Base-by-base conservation (phyloP, 64 coral and sea anemone species). In the Platygyra sinensis region DNA sequence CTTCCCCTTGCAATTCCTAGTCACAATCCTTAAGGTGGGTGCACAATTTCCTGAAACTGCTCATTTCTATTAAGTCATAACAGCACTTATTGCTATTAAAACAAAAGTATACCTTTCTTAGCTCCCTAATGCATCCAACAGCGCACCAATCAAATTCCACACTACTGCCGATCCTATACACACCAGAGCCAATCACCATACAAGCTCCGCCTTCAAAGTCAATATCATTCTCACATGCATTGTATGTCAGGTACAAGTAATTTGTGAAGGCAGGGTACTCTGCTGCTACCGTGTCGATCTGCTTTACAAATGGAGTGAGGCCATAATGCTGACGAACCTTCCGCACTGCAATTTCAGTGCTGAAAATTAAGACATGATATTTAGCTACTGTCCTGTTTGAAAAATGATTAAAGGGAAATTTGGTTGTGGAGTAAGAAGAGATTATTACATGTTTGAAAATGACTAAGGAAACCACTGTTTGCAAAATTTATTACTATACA, bases 61-160 rank as follows among this genome's bases (percentile, higher is more conserved):
- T 8, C 52, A 55, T 55, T 55, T 11, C 7, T 55, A 2, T 8
- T 9, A 55, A 55, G 52, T 8, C 8, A 14, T 9, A 57, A 57
- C 54, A 57, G 15, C 54, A 57, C 14, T 10, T n/a, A n/a, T n/a
- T 25, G 32, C 30, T 69, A 86, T 71, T 20, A 86, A 39, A 31
- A 65, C 20, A 24, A 39, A 7, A 30, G 60, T 80, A 11, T 74
- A 98, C 97, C 83, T 95, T 99, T 78, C 94, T 87, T 11, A 99
- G 88, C 54, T 99, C 97, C 33, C 91, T 74, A 20, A 99, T 99
- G 81, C 97, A 99, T 5, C 97, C 97, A 20, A 99, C 97, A 75
- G 97, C 94, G 57, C 97, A 99, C 93, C 97, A 99, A 67, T 99
- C 97, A 91, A 99, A 99, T 77, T 99, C 97, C 31, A 99, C 97